A percentile compares a stretch with the other conserved stretches of the same genome.
Evolutionary conservation across 2,888 invertebrate genomes (phyloP).

Genomic region (Chaetogeoica ovagalla): DNA sequence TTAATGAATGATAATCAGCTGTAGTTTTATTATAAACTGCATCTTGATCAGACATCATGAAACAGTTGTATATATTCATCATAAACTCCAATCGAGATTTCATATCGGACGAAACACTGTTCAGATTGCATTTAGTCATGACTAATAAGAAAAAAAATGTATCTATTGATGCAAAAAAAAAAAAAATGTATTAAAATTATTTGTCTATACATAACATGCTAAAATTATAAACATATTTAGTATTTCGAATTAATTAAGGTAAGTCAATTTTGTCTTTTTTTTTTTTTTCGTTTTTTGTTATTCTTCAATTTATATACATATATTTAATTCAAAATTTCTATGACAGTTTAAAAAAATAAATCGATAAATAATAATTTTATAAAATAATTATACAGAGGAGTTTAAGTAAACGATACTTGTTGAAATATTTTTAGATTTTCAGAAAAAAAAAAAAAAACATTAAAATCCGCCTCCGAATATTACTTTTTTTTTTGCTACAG

Average conservation of each 20-base stretch:
- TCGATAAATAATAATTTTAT: no score
- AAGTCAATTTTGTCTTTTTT: no score
- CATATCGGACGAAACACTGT: constrained; percentile 41
- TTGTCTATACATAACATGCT: neutral
- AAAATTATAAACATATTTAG: neutral
- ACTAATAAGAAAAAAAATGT: neutral
- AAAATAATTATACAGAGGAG: no score
- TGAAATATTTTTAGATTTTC: no score
- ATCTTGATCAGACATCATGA: constrained; percentile 44
- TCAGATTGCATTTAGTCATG: constrained; percentile 46
- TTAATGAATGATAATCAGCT: constrained; percentile 26
- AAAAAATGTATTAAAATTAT: neutral
- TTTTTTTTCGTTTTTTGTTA: no score
- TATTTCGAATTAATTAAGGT: neutral
- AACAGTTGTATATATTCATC: constrained; percentile 47
- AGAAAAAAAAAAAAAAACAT: no score
- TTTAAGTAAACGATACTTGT: no score
- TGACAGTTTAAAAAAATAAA: no score
- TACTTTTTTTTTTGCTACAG: no score
- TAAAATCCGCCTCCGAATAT: no score
- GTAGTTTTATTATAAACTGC: constrained; percentile 11
- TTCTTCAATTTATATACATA: no score
- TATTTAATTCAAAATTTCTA: no score
- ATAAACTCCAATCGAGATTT: constrained; percentile 49
- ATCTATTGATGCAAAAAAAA: neutral